A percentile compares a stretch with the other conserved stretches of the same genome.
phyloP scores from a whole-genome alignment of 2,797 vertebrate genomes.

The Pseudocheirus occidentalis region DNA sequence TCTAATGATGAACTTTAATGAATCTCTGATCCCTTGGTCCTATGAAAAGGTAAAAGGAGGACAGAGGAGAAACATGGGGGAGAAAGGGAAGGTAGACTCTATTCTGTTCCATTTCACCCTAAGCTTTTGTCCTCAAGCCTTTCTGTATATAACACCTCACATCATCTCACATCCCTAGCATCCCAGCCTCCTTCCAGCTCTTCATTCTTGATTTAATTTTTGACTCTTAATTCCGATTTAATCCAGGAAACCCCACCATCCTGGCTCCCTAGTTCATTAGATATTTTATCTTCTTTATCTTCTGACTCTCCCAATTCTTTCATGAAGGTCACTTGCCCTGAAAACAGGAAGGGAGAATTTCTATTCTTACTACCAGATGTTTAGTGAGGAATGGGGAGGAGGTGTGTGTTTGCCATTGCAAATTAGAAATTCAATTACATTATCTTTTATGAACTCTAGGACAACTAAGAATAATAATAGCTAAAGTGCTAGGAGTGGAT shows the following conservation, averaged over 20 bases:
- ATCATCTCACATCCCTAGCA: neutral
- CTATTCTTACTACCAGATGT: neutral
- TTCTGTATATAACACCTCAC: neutral
- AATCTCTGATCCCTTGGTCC: neutral
- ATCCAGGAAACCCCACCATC: neutral
- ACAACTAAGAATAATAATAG: neutral
- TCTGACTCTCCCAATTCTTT: neutral
- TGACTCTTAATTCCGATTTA: neutral
- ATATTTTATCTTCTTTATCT: neutral
- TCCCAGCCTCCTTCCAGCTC: neutral
- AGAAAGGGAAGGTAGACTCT: neutral
- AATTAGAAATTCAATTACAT: neutral
- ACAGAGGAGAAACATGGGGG: neutral
- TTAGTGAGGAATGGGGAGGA: neutral
- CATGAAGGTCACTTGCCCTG: neutral
- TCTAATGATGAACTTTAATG: neutral
- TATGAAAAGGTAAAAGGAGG: neutral
- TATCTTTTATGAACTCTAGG: neutral
- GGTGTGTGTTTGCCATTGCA: neutral
- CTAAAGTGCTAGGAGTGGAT: neutral
- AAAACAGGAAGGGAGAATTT: neutral
- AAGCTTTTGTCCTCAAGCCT: neutral
- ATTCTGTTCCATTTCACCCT: neutral
- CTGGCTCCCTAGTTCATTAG: neutral
- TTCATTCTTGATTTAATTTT: neutral